A percentile compares a stretch with the other conserved stretches of the same genome.
Evolutionary conservation across 35 echinoderm and acorn worm species (phyloP).

Genomic region (Heliocidaris tuberculata): DNA sequence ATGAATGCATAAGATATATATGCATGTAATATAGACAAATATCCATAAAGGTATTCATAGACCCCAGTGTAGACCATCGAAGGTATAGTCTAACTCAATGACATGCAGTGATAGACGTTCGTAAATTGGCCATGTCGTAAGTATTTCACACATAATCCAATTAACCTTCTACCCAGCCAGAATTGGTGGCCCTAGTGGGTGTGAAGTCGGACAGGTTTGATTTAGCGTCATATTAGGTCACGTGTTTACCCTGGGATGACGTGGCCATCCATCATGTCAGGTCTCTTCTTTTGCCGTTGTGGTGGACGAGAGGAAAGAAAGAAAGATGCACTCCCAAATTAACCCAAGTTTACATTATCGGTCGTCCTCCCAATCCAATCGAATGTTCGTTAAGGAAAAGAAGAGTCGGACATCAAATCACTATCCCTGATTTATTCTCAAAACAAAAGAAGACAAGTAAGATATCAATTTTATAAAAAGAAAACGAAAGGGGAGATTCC

Average conservation of each 20-base stretch:
- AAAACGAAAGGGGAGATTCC: too few relatives aligned
- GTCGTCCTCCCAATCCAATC: background rate
- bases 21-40: too few relatives aligned
- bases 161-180: background rate
- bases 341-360: background rate
- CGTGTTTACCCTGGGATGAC: slow-evolving; percentile 14
- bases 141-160: slow-evolving; percentile 36
- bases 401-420: too few relatives aligned
- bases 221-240: slow-evolving; percentile 1
- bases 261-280: background rate
- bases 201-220: slow-evolving; percentile 20
- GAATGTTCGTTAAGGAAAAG: too few relatives aligned
- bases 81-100: background rate
- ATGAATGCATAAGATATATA: too few relatives aligned
- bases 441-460: too few relatives aligned
- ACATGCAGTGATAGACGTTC: background rate
- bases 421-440: too few relatives aligned
- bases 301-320: background rate
- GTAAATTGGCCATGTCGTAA: slow-evolving; percentile 33
- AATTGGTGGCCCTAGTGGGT: background rate
- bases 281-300: background rate
- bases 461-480: too few relatives aligned
- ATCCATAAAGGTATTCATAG: too few relatives aligned
- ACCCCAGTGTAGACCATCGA: too few relatives aligned
- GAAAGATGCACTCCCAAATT: background rate